These are phyloP conservation scores for Elephantulus edwardii DNA, from an alignment of 2,113 vertebrate genomes.

Conservation along the genomic window DNA sequence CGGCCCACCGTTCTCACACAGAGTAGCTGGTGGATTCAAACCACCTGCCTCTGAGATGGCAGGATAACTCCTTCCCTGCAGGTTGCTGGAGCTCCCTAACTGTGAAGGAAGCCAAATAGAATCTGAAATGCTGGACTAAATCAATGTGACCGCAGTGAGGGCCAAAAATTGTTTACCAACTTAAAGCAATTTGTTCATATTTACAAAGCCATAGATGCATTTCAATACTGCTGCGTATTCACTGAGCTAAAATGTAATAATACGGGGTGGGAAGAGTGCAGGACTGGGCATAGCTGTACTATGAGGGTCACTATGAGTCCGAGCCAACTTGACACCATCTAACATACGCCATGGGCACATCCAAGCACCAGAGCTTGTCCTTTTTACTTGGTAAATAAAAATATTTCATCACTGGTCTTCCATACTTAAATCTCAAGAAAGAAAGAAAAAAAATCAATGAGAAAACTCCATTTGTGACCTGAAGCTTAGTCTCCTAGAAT, in stretches of 20 bases:
- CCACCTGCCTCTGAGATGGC: no score
- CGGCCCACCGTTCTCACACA: no score
- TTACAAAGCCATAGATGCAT: no score
- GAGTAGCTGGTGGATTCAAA: no score
- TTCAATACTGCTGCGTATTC: no score
- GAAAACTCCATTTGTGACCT: background rate
- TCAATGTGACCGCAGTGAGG: background rate
- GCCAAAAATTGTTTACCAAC: background rate
- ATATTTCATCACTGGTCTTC: background rate
- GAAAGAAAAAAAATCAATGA: background rate
- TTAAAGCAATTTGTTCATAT: background rate
- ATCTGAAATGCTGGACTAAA: background rate
- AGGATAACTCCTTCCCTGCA: no score
- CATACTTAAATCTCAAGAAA: background rate
- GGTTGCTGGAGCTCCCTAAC: no score
- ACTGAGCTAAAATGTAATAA: no score
- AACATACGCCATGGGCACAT: no score
- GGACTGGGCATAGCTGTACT: no score
- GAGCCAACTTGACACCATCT: no score
- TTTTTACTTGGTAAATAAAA: accelerated
- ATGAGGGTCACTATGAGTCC: background rate
- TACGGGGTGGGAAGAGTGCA: no score
- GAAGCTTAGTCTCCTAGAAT: background rate
- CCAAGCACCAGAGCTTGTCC: background rate
- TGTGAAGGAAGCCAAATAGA: background rate